Conservation (phyloP, 1,140 invertebrate genomes). For the Macrobrachium nipponense region DNA sequence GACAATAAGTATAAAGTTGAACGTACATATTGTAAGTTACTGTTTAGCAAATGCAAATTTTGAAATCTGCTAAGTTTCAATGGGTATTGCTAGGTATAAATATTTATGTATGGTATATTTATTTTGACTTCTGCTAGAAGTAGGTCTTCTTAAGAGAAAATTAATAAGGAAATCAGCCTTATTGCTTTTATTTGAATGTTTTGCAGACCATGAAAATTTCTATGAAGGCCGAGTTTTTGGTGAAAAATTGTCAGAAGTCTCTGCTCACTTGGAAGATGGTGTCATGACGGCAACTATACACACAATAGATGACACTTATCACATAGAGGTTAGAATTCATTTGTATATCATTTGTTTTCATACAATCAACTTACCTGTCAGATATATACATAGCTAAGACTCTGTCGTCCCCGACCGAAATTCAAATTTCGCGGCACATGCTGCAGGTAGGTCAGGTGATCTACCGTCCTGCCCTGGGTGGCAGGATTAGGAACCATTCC, state of each 20-base stretch:
- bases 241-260: slow-evolving; percentile 82
- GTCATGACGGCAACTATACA: slow-evolving; percentile 87
- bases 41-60: no score
- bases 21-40: no score
- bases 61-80: no score
- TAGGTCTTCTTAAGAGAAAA: neutral
- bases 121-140: neutral
- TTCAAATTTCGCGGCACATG: no score
- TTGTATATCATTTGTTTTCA: neutral
- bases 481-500: no score
- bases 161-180: neutral
- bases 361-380: no score
- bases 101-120: neutral
- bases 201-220: slow-evolving; percentile 83
- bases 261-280: slow-evolving; percentile 86
- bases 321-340: slow-evolving; percentile 77
- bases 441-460: no score
- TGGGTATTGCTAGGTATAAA: no score
- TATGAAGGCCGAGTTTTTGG: slow-evolving; percentile 91
- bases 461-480: no score
- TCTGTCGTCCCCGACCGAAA: no score
- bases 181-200: neutral
- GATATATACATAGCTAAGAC: no score
- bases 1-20: no score
- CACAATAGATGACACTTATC: slow-evolving; percentile 86